A percentile compares a stretch with the other conserved stretches of the same genome.
These are phyloP conservation scores for Drosophila ironensis DNA, from an alignment of 1,140 invertebrate species.

Conservation along the genomic window DNA sequence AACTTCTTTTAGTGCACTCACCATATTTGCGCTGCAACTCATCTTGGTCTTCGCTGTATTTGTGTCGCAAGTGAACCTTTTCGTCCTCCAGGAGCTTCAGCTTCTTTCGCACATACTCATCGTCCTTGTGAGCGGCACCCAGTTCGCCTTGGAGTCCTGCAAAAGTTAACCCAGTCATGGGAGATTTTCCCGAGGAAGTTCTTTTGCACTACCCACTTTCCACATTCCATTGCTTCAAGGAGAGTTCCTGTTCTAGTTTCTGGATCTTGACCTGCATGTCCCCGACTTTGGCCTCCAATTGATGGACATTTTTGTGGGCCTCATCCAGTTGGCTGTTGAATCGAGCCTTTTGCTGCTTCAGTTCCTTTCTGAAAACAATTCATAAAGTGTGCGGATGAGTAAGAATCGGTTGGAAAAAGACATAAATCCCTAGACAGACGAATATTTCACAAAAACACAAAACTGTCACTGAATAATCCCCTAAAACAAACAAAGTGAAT, in stretches of 20 bases:
- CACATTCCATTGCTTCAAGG: constrained; percentile 83
- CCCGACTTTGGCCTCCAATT: constrained; percentile 83
- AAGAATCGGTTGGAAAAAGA: constrained; percentile 5
- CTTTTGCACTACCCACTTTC: constrained; percentile 82
- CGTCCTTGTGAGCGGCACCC: constrained; percentile 84
- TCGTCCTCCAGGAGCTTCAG: constrained; percentile 84
- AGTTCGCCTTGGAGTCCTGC: constrained; percentile 84
- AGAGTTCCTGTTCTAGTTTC: constrained; percentile 83
- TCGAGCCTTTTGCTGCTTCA: constrained; percentile 83
- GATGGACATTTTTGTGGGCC: constrained; percentile 82
- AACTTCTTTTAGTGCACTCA: constrained; percentile 54
- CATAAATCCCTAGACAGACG: constrained; percentile 33
- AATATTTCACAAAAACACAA: constrained; percentile 25
- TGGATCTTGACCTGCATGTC: constrained; percentile 83
- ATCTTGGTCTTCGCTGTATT: constrained; percentile 83
- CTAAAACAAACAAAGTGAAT: constrained; percentile 60
- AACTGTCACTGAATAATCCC: constrained; percentile 49
- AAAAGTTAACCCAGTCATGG: background rate
- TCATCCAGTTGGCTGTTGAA: constrained; percentile 83
- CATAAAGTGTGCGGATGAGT: constrained; percentile 5
- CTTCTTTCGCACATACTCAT: constrained; percentile 83
- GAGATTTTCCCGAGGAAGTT: background rate
- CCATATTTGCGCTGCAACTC: constrained; percentile 83
- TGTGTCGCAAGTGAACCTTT: constrained; percentile 82
- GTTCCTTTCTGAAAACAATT: constrained; percentile 81